Base-by-base conservation (phyloP, 2,888 invertebrate species). In the Sepioteuthis lessoniana region DNA sequence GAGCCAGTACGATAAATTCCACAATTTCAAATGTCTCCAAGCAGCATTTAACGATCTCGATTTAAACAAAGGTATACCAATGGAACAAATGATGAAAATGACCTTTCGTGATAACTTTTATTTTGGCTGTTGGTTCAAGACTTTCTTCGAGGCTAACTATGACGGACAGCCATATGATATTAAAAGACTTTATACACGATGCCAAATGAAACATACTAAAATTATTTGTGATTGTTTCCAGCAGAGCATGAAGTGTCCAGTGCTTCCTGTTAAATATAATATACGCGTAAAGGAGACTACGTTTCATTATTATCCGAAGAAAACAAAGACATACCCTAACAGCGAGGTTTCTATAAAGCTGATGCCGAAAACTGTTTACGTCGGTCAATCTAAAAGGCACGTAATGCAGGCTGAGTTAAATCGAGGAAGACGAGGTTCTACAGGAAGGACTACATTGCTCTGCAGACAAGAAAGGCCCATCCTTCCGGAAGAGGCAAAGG, bases 21-120 rank as follows among this genome's bases (percentile, higher is more conserved):
- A 92, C 38, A 92, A 92, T 46, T 92, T 92, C 46, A 92, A 92
- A 46, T 92, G 42, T 19, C 47, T 92, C 19, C 92, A 92, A 31
- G 38, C n/a, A 19, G 47, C 47, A 13, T 92, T 92, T n/a, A 42
- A 47, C 10, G 92, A 92, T 19, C 92, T 92, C 2, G 92, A 47
- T n/a, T 19, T 92, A 16, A 42, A 47, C 28, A 92, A 92, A 46
- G n/a, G n/a, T 19, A 92, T 92, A 21, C 92, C 92, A 16, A 92
- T 92, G 92, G 31, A 42, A 19, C 28, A 92, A 16, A 42, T 92
- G 92, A 92, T 92, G 92, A 42, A 47, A 0, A 92, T 92, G 92
- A 42, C 42, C 19, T 92, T 92, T 46, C 35, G 38, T 16, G 92
- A 92, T 16, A 92, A 92, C 47, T 92, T 92, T 21, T 92, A 92